A percentile compares a stretch with the other conserved stretches of the same genome.
Conservation (phyloP, 2,888 invertebrate species). For the Gisinianus flammeolus region DNA sequence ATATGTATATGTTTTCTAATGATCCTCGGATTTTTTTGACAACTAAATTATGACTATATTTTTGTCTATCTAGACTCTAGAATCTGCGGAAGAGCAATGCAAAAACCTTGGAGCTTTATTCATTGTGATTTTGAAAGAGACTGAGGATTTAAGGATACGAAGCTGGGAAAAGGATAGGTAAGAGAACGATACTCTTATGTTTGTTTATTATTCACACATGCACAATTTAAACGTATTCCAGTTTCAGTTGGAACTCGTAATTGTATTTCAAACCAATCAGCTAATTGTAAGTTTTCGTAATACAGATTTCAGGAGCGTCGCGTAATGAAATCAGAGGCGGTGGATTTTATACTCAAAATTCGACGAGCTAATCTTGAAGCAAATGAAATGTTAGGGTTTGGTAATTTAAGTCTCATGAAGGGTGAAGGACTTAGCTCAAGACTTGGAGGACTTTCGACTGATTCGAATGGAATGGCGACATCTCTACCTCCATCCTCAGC, state of each 20-base stretch:
- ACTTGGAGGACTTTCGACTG: conserved; percentile 59
- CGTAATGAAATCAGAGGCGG: conserved; percentile 69
- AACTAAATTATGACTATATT: conserved; percentile 14
- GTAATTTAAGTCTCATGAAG: conserved; percentile 5
- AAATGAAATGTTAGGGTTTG: background rate
- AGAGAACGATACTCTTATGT: conserved; percentile 47
- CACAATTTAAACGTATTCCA: background rate
- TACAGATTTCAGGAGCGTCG: conserved; percentile 69
- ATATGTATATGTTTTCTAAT: background rate
- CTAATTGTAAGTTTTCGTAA: too few relatives aligned
- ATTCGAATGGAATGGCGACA: conserved; percentile 17
- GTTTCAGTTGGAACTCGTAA: background rate
- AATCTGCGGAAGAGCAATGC: conserved; percentile 72
- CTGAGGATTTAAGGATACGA: conserved; percentile 66
- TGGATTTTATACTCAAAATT: conserved; percentile 74
- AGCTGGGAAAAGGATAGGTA: conserved; percentile 70
- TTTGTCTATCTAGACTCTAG: conserved; percentile 63
- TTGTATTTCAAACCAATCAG: too few relatives aligned
- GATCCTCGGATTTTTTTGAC: background rate
- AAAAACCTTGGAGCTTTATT: conserved; percentile 69
- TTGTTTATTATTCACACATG: background rate
- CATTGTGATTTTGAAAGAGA: conserved; percentile 70
- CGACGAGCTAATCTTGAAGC: conserved; percentile 64
- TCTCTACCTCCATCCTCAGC: conserved; percentile 15
- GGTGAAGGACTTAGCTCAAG: conserved; percentile 21